Conservation (phyloP, 2,888 invertebrate species). For the Synergus japonicus region DNA sequence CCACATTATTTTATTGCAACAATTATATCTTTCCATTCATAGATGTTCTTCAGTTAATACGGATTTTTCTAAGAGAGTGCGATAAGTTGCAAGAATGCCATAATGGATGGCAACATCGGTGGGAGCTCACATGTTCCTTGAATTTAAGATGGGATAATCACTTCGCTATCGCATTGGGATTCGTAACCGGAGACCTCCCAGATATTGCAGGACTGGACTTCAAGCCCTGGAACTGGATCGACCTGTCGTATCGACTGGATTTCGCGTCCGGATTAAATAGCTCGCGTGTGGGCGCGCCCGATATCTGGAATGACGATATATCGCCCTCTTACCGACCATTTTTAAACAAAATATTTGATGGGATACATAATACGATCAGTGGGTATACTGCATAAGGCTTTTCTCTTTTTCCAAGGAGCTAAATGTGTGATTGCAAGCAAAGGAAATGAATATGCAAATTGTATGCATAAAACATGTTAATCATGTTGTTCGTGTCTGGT, state of each 20-base stretch:
- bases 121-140: slow-evolving; percentile 58
- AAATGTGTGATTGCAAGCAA: background rate
- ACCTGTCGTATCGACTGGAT: slow-evolving; percentile 55
- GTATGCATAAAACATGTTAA: background rate
- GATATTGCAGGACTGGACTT: slow-evolving; percentile 54
- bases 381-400: background rate
- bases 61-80: too few species aligned
- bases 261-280: slow-evolving; percentile 50
- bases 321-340: slow-evolving; percentile 40
- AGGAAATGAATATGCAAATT: background rate
- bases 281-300: slow-evolving; percentile 59
- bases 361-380: background rate
- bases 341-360: background rate
- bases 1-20: background rate
- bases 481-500: background rate
- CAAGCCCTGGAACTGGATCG: slow-evolving; percentile 57
- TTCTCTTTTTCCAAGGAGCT: too few species aligned
- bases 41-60: background rate
- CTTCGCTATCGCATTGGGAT: slow-evolving; percentile 56
- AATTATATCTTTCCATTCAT: background rate
- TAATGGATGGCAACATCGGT: slow-evolving; percentile 40
- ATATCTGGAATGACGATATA: slow-evolving; percentile 56
- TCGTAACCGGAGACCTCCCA: slow-evolving; percentile 61
- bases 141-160: slow-evolving; percentile 61
- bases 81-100: background rate